Evolutionary conservation across 2,113 vertebrate genomes (phyloP).

Genomic region (Thinocorus orbignyianus): DNA sequence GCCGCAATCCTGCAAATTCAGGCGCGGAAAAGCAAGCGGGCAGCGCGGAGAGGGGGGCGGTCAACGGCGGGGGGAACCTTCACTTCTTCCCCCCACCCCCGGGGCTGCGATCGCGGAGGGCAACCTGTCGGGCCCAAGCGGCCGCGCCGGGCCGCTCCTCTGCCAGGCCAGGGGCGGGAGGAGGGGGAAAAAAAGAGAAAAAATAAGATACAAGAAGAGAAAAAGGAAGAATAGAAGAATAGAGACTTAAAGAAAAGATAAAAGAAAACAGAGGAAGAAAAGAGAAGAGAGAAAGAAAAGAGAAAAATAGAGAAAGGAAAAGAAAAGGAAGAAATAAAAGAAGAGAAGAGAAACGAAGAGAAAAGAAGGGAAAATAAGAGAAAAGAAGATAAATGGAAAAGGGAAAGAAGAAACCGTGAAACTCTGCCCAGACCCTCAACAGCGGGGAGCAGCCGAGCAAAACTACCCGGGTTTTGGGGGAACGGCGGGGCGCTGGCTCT

Average conservation of each 20-base stretch:
- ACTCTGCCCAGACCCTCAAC: not conserved
- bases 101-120: not conserved
- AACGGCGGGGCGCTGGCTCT: not conserved
- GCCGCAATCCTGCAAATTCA: not conserved
- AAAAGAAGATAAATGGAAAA: not conserved
- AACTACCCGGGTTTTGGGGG: not conserved
- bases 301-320: too few species aligned
- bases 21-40: not conserved
- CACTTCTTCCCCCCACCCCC: not conserved
- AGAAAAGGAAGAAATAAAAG: fast-evolving
- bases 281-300: too few species aligned
- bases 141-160: not conserved
- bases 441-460: not conserved
- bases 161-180: not conserved
- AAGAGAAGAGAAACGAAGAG: too few species aligned
- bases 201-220: not conserved
- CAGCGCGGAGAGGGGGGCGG: not conserved
- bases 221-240: not conserved
- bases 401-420: not conserved
- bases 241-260: not conserved
- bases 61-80: not conserved
- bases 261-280: not conserved
- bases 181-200: not conserved
- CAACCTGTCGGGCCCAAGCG: constrained; percentile 26
- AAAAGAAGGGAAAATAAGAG: fast-evolving